Evolutionary conservation across 2,797 vertebrate species (phyloP), one percentile per base, ranked within the genome.

Genomic region (Lacerta bilineata): DNA sequence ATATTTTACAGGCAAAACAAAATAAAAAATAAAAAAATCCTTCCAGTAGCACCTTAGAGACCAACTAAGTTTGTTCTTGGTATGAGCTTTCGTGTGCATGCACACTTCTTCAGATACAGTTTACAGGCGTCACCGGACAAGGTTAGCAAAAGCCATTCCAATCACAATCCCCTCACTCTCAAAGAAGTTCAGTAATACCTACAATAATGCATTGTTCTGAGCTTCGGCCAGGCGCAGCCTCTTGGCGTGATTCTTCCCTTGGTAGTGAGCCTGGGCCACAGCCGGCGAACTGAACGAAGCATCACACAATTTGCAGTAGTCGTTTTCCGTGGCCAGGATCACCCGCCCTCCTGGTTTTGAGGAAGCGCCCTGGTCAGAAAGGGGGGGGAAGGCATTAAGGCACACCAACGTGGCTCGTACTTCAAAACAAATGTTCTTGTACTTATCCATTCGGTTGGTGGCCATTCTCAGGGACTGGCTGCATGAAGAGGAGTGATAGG

Each of bases 251-350:
- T 99, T 99, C 92, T 99, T 99, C 89, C 99, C 99, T 95, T 99
- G 98, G 94, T 99, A 99, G 96, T 99, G 99, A 66, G 99, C 98
- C 96, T 99, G 99, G 0, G 99, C 99, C 85, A 99, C 99, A 2
- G 98, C 98, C 0, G 98, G 98, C 1, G 99, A 99, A 39, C 99
- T 99, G 95, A 99, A 99, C 29, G 99, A 99, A 91, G 99, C 99
- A 0, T 99, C 99, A 7, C 99, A 99, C 85, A 99, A 97, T 96
- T 99, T 99, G 95, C 99, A 99, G 96, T 99, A 99, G 96, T 99
- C 99, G 2, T 99, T 99, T 96, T 99, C 99, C 3, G 99, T 99
- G 93, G 99, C 99, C 97, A 99, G 95, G 96, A 99, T 99, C 95
- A 99, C 98, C 88, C 99, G 95, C 80, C 98, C 98, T 46, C 97